Percentiles rank a stretch among this genome's conserved stretches.
Evolutionary conservation across 2,888 invertebrate genomes (phyloP).

Genomic region (Ptilodon capucinus): DNA sequence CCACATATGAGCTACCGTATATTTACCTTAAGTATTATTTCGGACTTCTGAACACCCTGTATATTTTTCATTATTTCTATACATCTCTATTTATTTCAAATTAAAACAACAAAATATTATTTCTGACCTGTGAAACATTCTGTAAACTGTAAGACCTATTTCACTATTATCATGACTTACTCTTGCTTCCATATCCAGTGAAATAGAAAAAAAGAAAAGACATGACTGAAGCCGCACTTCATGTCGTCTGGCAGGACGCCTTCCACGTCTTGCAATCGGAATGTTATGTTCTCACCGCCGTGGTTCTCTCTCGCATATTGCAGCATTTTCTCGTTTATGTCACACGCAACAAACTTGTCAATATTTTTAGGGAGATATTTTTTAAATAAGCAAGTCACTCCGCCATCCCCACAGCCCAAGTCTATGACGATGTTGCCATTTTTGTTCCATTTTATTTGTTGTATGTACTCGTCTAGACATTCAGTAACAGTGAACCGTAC

Average conservation of each 20-base stretch:
- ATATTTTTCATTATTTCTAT: no score
- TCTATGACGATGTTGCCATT: constrained; percentile 82
- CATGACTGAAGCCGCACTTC: background rate
- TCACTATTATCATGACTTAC: no score
- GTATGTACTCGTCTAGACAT: constrained; percentile 85
- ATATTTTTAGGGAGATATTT: constrained; percentile 83
- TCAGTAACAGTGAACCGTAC: constrained; percentile 42
- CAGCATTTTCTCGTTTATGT: constrained; percentile 88
- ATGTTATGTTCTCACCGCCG: background rate
- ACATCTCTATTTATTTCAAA: no score
- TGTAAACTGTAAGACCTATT: no score
- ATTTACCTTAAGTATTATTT: no score
- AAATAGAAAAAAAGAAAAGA: background rate
- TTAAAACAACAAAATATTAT: no score
- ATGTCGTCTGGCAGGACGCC: background rate
- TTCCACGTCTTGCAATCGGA: background rate
- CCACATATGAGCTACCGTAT: no score
- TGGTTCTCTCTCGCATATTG: constrained; percentile 74
- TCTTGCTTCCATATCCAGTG: background rate
- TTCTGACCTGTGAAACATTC: no score
- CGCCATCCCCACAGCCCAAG: constrained; percentile 89
- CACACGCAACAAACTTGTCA: constrained; percentile 83
- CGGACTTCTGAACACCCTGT: no score
- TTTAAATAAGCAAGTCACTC: constrained; percentile 84
- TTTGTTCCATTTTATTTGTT: constrained; percentile 80